Base-by-base conservation (phyloP, 2,113 vertebrate species). In the Illadopsis cleaveri region DNA sequence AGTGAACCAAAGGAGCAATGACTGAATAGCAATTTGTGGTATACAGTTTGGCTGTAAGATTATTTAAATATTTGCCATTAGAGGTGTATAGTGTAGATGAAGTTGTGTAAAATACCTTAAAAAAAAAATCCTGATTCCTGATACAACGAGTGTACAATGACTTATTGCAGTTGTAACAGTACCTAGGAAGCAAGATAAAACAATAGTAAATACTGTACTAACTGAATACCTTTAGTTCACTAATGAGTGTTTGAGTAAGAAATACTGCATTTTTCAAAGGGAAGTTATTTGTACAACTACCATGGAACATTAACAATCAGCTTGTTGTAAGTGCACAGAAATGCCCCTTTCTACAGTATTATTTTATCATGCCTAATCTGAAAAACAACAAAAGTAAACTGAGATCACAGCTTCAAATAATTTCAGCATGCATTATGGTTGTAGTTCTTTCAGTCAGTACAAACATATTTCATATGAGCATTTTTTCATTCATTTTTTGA, bases 101-200 rank as follows among this genome's bases (percentile, higher is more conserved):
- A 90, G 56, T 96, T 94, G 86, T 97, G 94, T 95, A 97, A 96
- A 97, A 85, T 86, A 96, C 50, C n/a, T 93, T 95, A 86, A 96
- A 96, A 94, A 96, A 94, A 93, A 96, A 97, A 96, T 97, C 96
- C 96, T 91, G 96, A 98, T 98, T 97, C 96, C 97, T 98, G 98
- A 97, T 98, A 98, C 97, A 98, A 98, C 97, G 98, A 93, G 93
- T 97, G 75, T 98, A 98, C 96, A 97, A 96, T 97, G 97, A 98
- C 96, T 98, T 98, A 98, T 98, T 98, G 98, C 98, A 98, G 98
- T 98, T 98, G 98, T 98, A 98, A 97, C 98, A 98, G 97, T 98
- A 98, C 97, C 96, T 95, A 98, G 97, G 97, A 97, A 98, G 95
- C 97, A 98, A 97, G 96, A 92, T 96, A 96, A 98, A 98, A 97